phyloP scores from a whole-genome alignment of 1,140 invertebrate genomes.

The Palaemon carinicauda region DNA sequence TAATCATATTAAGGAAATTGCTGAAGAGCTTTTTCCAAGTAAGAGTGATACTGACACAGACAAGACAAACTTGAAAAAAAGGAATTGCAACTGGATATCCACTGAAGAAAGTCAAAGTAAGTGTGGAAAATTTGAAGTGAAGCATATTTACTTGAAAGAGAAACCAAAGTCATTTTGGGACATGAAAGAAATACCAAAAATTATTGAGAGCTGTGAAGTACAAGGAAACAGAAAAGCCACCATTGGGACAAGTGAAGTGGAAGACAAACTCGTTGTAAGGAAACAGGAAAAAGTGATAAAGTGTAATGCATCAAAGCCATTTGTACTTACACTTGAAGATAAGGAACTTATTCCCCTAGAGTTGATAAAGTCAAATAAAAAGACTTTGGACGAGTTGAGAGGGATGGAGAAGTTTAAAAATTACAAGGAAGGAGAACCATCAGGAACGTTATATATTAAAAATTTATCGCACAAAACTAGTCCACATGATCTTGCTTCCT shows the following conservation, averaged over 20 bases:
- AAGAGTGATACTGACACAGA: not conserved
- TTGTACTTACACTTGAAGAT: conserved; percentile 20
- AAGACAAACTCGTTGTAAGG: not conserved
- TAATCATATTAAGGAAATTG: conserved; percentile 49
- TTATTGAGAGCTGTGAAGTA: not conserved
- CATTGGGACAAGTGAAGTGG: not conserved
- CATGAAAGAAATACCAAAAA: conserved; percentile 37
- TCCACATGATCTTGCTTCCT: conserved; percentile 23
- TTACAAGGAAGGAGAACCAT: conserved; percentile 46
- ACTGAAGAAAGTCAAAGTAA: not conserved
- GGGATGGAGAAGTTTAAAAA: conserved; percentile 37
- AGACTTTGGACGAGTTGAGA: conserved; percentile 21
- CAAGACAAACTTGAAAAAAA: not conserved
- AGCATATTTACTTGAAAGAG: conserved; percentile 22
- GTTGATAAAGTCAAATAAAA: conserved; percentile 20
- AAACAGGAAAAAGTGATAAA: not conserved
- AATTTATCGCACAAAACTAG: conserved; percentile 33
- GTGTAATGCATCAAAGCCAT: conserved; percentile 12
- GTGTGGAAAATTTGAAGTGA: not conserved
- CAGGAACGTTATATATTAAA: conserved; percentile 44
- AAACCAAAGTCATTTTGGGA: conserved; percentile 52
- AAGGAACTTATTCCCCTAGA: conserved; percentile 23
- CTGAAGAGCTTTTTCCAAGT: conserved; percentile 30
- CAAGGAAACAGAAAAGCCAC: not conserved
- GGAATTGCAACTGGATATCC: not conserved